Evolutionary conservation across 2,797 vertebrate species (phyloP), one percentile per base, ranked within the genome.

Genomic region (Clarias laeviceps): DNA sequence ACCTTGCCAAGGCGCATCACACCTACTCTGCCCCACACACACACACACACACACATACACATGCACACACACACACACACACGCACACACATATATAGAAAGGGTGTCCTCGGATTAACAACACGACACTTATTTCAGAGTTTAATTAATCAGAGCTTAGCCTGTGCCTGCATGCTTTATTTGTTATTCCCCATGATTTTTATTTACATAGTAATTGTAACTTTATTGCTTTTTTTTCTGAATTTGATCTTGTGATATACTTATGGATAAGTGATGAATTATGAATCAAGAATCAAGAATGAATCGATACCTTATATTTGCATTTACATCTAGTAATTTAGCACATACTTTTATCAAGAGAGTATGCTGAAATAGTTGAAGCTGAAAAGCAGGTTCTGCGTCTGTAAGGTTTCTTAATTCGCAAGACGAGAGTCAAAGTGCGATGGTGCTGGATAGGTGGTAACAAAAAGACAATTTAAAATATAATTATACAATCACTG

Each of bases 1-100:
- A 91, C 89, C 88, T 89, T 92, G 91, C 92, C 92, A 92, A 87
- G 89, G 86, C 89, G 91, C 89, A 91, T 89, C 92, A 90, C 85
- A 73, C 85, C 88, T 89, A 83, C 85, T 87, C 82, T 87, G 72
- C 87, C 87, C 84, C 80, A 62, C 82, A 65, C 82, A 84, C 74
- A 61, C 85, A 69, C 81, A 65, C 86, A 86, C 80, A 64, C 84
- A 69, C 81, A 62, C 66, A 37, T 32, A 69, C 66, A 69, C 66
- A 37, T 32, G 20, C 66, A 37, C 68, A 40, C 34, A 37, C 20
- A 22, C 29, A 17, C 29, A 32, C 29, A 32, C 29, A 65, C n/a
- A 65, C 64, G 15, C 57, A 59, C 82, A 82, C 57, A 34, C 15
- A 45, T 29, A 17, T 82, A 34, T 17, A 29, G 40, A 62, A 5